Conservation (phyloP, 2,888 invertebrate genomes). For the Molanna angustata region DNA sequence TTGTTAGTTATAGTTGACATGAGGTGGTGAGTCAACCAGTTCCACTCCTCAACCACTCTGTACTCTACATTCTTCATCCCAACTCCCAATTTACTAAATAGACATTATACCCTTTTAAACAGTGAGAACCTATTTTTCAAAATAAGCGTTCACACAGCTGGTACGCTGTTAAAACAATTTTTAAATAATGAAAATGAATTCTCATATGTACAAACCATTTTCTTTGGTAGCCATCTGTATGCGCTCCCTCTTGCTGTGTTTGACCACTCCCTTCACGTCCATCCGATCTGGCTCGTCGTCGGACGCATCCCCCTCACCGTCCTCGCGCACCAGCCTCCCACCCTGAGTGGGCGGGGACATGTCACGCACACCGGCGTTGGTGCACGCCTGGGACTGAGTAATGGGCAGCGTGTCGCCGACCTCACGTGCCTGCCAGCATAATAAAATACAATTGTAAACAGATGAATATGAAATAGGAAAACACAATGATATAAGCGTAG, state of each 20-base stretch:
- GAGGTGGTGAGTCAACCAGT: too few relatives aligned
- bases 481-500: too few relatives aligned
- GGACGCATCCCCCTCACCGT: conserved; percentile 78
- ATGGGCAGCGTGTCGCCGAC: conserved; percentile 57
- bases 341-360: conserved; percentile 9
- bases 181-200: too few relatives aligned
- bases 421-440: conserved; percentile 23
- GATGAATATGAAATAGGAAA: too few relatives aligned
- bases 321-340: conserved; percentile 71
- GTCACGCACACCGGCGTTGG: not conserved
- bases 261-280: conserved; percentile 74
- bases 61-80: too few relatives aligned
- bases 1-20: too few relatives aligned
- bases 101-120: too few relatives aligned
- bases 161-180: too few relatives aligned
- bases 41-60: too few relatives aligned
- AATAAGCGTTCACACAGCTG: too few relatives aligned
- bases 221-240: conserved; percentile 15
- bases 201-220: conserved; percentile 7
- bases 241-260: conserved; percentile 17
- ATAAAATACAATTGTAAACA: not conserved
- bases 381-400: conserved; percentile 43
- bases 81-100: too few relatives aligned
- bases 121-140: too few relatives aligned
- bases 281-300: conserved; percentile 81